These are phyloP conservation scores for Ypsolopha scabrella DNA, from an alignment of 2,888 invertebrate genomes.

Conservation along the genomic window DNA sequence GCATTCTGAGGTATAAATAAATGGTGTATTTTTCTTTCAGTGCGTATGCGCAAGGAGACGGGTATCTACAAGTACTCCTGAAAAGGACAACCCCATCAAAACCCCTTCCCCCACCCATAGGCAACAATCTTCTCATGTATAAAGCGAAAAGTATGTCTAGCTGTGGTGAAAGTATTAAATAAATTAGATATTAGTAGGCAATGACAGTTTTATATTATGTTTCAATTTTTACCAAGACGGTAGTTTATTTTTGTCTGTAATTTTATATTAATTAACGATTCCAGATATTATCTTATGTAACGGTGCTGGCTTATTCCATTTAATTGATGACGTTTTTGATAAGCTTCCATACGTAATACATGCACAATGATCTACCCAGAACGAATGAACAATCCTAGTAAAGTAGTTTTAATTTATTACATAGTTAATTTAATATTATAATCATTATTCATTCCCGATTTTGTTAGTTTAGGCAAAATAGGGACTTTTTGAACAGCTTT, in stretches of 20 bases:
- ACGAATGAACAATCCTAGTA: neutral
- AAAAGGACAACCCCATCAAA: conserved; percentile 4
- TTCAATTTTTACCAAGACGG: neutral
- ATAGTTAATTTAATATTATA: neutral
- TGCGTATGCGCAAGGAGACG: conserved; percentile 64
- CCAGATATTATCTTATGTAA: no score
- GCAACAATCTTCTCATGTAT: neutral
- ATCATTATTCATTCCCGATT: neutral
- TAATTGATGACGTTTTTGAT: no score
- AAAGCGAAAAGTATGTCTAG: neutral
- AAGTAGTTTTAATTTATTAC: conserved; percentile 3
- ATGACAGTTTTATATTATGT: neutral
- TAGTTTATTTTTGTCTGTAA: no score
- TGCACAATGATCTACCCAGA: neutral
- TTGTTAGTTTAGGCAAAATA: neutral
- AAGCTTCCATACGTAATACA: neutral
- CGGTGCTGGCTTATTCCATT: no score
- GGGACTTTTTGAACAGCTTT: neutral
- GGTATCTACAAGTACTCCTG: conserved; percentile 64
- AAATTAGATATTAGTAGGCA: neutral
- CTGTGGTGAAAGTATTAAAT: neutral
- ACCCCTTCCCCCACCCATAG: neutral
- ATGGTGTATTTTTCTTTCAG: conserved; percentile 35
- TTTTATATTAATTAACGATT: no score
- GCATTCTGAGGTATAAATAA: no score